A percentile compares a stretch with the other conserved stretches of the same genome.
Conservation (phyloP, 2,113 vertebrate genomes). For the Origma solitaria region DNA sequence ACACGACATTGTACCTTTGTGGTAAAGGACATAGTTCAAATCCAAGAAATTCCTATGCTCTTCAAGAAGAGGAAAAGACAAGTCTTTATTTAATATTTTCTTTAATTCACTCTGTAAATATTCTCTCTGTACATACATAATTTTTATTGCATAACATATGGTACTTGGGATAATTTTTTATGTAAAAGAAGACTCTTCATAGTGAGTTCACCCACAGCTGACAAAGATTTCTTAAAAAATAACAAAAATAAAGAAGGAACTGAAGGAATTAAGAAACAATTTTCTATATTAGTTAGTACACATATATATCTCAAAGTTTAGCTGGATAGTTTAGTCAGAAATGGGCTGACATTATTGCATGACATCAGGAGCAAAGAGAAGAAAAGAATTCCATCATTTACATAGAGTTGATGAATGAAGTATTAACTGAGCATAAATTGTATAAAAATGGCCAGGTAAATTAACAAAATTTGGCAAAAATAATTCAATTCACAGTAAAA, state of each 20-base stretch:
- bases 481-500: not conserved
- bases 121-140: fast-evolving
- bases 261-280: not conserved
- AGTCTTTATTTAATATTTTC: not conserved
- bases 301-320: not conserved
- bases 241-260: not conserved
- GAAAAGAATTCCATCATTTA: not conserved
- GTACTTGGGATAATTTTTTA: not conserved
- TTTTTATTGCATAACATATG: not conserved
- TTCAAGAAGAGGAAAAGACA: not conserved
- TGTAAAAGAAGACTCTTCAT: not conserved
- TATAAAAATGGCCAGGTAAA: not conserved
- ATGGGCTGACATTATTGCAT: not conserved
- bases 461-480: conserved; percentile 28
- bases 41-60: not conserved
- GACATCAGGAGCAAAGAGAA: not conserved
- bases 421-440: not conserved
- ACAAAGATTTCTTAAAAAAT: not conserved
- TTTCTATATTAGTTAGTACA: not conserved
- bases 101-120: not conserved
- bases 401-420: not conserved
- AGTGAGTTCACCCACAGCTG: not conserved
- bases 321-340: not conserved
- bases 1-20: not conserved
- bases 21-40: not conserved